Percentiles rank a stretch among this genome's conserved stretches.
These are phyloP conservation scores for Myrmecobius fasciatus DNA, from an alignment of 2,113 vertebrate genomes.

Conservation along the genomic window DNA sequence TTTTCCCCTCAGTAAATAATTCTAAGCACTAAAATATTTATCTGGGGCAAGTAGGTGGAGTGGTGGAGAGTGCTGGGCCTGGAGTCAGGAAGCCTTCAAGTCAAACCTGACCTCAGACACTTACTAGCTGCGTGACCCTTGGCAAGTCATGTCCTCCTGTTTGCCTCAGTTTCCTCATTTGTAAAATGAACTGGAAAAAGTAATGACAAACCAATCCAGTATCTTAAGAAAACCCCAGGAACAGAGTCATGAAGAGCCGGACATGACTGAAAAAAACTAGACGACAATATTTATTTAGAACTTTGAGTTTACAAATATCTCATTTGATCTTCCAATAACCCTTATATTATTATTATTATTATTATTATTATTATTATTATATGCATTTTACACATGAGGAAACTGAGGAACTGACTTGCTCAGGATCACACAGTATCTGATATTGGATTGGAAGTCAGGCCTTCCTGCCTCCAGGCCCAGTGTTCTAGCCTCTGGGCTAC, in stretches of 20 bases:
- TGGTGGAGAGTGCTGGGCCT: neutral
- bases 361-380: neutral
- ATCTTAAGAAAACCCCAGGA: neutral
- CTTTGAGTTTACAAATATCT: neutral
- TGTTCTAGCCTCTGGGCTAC: too few species aligned
- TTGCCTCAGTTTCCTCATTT: neutral
- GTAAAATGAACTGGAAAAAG: neutral
- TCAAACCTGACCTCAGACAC: neutral
- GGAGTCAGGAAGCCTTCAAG: neutral
- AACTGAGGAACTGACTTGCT: neutral
- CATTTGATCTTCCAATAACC: neutral
- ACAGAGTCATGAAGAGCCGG: neutral
- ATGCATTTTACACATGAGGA: neutral
- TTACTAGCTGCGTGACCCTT: neutral
- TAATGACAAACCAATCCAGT: neutral
- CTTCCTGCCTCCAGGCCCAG: too few species aligned
- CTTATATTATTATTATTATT: neutral
- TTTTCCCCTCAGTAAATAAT: neutral
- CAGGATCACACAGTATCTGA: neutral
- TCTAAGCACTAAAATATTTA: neutral
- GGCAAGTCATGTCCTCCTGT: neutral
- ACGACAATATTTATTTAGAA: neutral
- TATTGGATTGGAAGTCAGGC: neutral
- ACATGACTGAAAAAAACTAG: neutral
- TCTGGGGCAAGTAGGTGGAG: neutral